A percentile compares a stretch with the other conserved stretches of the same genome.
Evolutionary conservation across 2,888 invertebrate species (phyloP).

Genomic region (Sisyra terminalis): DNA sequence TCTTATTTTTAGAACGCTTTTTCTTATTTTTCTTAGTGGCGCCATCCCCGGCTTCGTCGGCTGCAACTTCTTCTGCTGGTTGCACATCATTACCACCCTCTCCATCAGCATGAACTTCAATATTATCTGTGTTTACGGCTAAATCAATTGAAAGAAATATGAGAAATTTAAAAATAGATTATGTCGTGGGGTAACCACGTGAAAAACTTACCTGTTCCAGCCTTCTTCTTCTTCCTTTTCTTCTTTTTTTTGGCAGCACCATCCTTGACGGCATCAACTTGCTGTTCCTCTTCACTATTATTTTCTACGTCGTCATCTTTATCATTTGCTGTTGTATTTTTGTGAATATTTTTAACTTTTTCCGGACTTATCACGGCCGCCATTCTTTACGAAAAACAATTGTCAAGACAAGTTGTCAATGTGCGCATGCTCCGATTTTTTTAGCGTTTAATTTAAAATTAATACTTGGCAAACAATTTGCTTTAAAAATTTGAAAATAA

Average conservation of each 20-base stretch:
- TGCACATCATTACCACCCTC: slow-evolving; percentile 8
- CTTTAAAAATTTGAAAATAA: too few species aligned
- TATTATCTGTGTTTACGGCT: not conserved
- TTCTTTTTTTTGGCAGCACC: slow-evolving; percentile 59
- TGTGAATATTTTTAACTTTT: slow-evolving; percentile 32
- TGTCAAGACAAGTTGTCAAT: not conserved
- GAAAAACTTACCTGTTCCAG: slow-evolving; percentile 33
- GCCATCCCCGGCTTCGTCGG: slow-evolving; percentile 27
- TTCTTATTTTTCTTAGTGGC: slow-evolving; percentile 51
- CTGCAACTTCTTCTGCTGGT: slow-evolving; percentile 18
- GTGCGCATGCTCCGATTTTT: too few species aligned
- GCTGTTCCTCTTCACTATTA: slow-evolving; percentile 35
- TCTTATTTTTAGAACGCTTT: slow-evolving; percentile 38
- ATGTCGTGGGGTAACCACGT: slow-evolving; percentile 10
- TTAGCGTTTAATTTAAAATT: too few species aligned
- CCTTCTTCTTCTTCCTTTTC: slow-evolving; percentile 74
- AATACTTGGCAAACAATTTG: too few species aligned
- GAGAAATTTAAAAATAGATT: slow-evolving; percentile 1
- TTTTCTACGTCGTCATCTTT: slow-evolving; percentile 30
- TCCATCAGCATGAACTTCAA: not conserved
- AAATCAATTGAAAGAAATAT: not conserved
- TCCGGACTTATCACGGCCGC: slow-evolving; percentile 34
- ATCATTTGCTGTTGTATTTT: too few species aligned
- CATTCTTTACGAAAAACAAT: slow-evolving; percentile 26
- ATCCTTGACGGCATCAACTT: slow-evolving; percentile 39